phyloP scores from a whole-genome alignment of 2,888 invertebrate species.

The Caenorhabditis sp. region DNA sequence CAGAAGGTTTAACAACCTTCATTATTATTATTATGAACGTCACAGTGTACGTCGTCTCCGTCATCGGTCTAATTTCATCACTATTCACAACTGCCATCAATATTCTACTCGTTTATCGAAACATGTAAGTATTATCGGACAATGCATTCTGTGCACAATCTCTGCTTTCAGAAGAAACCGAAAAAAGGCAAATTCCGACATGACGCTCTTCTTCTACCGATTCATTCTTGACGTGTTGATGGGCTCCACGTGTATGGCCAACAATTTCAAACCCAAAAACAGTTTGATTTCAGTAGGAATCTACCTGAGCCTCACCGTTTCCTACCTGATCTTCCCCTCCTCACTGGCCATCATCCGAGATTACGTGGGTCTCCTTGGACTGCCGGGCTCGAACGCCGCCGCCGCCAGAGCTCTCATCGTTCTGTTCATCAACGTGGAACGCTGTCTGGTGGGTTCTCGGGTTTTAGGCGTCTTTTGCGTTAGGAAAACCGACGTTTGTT shows the following conservation, averaged over 20 bases:
- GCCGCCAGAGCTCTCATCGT: neutral
- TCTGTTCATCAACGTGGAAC: neutral
- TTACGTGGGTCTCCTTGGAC: neutral
- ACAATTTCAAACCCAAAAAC: no score
- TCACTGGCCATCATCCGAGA: neutral
- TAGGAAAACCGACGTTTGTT: no score
- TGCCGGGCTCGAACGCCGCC: neutral
- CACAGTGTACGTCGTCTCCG: neutral
- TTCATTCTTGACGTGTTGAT: neutral
- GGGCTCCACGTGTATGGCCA: neutral
- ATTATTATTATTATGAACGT: no score
- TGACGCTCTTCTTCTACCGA: slow-evolving; percentile 4
- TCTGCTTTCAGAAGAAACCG: neutral
- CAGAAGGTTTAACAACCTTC: no score
- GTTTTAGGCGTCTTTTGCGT: no score
- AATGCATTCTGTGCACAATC: neutral
- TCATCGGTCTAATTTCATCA: neutral
- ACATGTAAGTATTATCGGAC: neutral
- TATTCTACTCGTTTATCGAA: neutral
- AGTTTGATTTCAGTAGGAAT: neutral
- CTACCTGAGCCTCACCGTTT: neutral
- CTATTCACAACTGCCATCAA: neutral
- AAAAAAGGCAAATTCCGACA: neutral
- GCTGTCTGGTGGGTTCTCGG: neutral
- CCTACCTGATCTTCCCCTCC: neutral